Evolutionary conservation across 2,888 invertebrate species (phyloP).

Genomic region (Zaprionus obscuricornis): DNA sequence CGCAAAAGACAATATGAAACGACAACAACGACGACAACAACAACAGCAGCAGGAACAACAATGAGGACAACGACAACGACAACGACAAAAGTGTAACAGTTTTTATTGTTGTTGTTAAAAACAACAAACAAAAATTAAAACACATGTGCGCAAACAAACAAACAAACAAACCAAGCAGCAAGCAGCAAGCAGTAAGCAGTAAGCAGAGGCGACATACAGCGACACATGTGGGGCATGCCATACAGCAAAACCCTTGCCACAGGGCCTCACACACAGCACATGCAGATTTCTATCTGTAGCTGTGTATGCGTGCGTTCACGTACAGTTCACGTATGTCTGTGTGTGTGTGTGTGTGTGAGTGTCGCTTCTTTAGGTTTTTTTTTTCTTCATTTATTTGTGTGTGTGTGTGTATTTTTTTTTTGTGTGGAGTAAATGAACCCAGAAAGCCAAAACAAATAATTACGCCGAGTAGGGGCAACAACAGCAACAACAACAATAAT

Average conservation of each 20-base stretch:
- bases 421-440: conserved; percentile 71
- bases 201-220: conserved; percentile 3
- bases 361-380: conserved; percentile 49
- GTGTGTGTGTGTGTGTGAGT: conserved; percentile 25
- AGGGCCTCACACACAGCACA: conserved; percentile 19
- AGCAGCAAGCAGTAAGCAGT: conserved; percentile 8
- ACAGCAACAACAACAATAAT: conserved; percentile 24
- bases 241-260: conserved; percentile 57
- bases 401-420: no score
- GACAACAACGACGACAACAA: conserved; percentile 22
- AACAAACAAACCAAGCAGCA: conserved; percentile 22
- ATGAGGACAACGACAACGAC: conserved; percentile 24
- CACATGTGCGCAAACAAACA: conserved; percentile 63
- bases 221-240: conserved; percentile 56
- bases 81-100: conserved; percentile 53
- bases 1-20: conserved; percentile 58
- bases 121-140: conserved; percentile 64
- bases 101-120: conserved; percentile 47
- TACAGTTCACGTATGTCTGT: conserved; percentile 19
- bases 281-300: conserved; percentile 31
- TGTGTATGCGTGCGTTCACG: conserved; percentile 36
- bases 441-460: conserved; percentile 77
- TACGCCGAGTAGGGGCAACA: conserved; percentile 44
- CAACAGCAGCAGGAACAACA: conserved; percentile 8
- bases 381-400: conserved; percentile 32